Evolutionary conservation across 2,888 invertebrate species (phyloP).

Genomic region (Tinea trinotella): DNA sequence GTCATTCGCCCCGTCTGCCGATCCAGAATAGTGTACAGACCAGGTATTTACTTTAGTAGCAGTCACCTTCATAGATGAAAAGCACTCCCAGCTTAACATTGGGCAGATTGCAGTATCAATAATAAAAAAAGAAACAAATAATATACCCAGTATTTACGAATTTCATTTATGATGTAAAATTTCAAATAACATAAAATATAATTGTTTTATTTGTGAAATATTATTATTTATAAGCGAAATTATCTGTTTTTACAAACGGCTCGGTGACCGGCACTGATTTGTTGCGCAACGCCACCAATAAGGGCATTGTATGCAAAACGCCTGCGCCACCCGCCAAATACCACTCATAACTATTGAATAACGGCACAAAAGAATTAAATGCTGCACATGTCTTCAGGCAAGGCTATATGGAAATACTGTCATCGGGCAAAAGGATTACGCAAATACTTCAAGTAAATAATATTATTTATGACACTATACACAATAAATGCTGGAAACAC

Average conservation of each 20-base stretch:
- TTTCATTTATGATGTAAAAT: no score
- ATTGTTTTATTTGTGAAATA: neutral
- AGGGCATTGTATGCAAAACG: constrained; percentile 69
- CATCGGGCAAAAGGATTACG: neutral
- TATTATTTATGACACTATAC: neutral
- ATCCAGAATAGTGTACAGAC: no score
- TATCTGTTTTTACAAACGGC: neutral
- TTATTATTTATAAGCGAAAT: neutral
- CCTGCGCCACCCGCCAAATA: constrained; percentile 44
- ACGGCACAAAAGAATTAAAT: constrained; percentile 26
- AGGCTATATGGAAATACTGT: constrained; percentile 1
- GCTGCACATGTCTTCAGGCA: constrained; percentile 10
- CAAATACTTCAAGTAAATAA: neutral
- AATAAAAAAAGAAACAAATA: neutral
- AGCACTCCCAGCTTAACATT: no score
- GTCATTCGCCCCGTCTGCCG: no score
- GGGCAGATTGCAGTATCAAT: no score
- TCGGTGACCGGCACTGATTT: constrained; percentile 22
- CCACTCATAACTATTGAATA: constrained; percentile 32
- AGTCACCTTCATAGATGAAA: no score
- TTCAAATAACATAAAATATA: neutral
- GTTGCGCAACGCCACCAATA: constrained; percentile 54
- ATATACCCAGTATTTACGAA: no score
- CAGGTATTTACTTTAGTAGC: no score
- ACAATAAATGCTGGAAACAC: no score